These are phyloP conservation scores for Pseudoatta argentina DNA, from an alignment of 1,140 invertebrate species.

Conservation along the genomic window DNA sequence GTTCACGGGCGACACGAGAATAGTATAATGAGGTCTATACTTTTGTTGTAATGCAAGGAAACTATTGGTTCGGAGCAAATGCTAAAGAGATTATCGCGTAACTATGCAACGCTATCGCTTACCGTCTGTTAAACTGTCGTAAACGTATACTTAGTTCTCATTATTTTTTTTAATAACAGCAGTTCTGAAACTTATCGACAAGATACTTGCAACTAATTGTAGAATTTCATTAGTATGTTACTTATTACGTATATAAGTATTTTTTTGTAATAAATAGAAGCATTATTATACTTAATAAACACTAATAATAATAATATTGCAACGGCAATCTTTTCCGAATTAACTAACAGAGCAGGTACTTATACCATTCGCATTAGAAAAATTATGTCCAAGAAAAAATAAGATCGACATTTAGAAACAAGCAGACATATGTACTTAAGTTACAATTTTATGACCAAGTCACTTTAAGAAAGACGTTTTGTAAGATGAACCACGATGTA, in stretches of 20 bases:
- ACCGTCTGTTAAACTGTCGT: constrained; percentile 38
- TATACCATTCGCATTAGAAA: neutral
- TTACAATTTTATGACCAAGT: neutral
- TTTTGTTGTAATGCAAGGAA: constrained; percentile 41
- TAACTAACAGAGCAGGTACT: neutral
- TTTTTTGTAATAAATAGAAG: neutral
- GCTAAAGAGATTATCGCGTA: constrained; percentile 35
- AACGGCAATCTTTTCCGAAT: neutral
- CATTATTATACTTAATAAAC: neutral
- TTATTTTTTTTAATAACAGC: constrained; percentile 47
- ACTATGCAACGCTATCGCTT: constrained; percentile 31
- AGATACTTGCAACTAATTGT: neutral
- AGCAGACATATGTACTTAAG: neutral
- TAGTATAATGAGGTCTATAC: constrained; percentile 52
- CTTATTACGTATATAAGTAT: neutral
- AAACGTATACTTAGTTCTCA: constrained; percentile 25
- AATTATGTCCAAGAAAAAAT: neutral
- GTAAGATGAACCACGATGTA: neutral
- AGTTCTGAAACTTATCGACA: neutral
- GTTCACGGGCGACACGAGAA: constrained; percentile 70
- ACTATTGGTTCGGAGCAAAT: neutral
- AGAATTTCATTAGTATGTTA: neutral
- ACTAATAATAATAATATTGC: neutral
- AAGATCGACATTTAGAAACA: neutral
- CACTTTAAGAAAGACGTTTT: neutral